A percentile compares a stretch with the other conserved stretches of the same genome.
phyloP scores from a whole-genome alignment of 2,797 vertebrate genomes.

The Pelobates cultripes region DNA sequence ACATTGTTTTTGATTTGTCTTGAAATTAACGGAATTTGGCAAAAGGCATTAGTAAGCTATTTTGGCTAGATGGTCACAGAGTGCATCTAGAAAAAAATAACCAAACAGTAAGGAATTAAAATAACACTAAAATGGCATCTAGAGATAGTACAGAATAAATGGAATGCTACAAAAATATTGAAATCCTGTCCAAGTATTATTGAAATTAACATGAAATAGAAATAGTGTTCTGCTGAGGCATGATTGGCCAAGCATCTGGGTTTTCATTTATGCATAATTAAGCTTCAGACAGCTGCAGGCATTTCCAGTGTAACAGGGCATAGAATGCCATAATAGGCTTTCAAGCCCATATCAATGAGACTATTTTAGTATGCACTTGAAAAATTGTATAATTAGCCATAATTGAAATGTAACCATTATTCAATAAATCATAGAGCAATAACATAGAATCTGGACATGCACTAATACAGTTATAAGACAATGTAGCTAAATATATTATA shows the following conservation, averaged over 20 bases:
- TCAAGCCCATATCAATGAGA: slow-evolving; percentile 62
- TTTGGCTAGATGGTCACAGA: slow-evolving; percentile 61
- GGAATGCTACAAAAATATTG: slow-evolving; percentile 61
- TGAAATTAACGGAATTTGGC: slow-evolving; percentile 71
- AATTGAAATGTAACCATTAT: slow-evolving; percentile 58
- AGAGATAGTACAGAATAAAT: slow-evolving; percentile 47
- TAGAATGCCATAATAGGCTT: slow-evolving; percentile 64
- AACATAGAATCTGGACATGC: slow-evolving; percentile 14
- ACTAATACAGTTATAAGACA: neutral
- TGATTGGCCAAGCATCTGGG: too few relatives aligned
- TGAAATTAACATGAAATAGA: slow-evolving; percentile 69
- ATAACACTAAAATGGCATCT: slow-evolving; percentile 51
- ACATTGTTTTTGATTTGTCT: slow-evolving; percentile 64
- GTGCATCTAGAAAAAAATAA: slow-evolving; percentile 57
- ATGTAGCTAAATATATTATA: neutral
- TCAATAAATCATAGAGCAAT: slow-evolving; percentile 50
- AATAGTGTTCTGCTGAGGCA: too few relatives aligned
- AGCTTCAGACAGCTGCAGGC: slow-evolving; percentile 73
- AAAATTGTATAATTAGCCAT: slow-evolving; percentile 58
- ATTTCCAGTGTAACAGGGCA: slow-evolving; percentile 62
- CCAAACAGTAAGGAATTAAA: slow-evolving; percentile 60
- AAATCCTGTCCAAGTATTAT: slow-evolving; percentile 71
- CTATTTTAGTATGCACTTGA: slow-evolving; percentile 59
- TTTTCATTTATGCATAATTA: slow-evolving; percentile 77
- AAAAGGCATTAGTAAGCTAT: slow-evolving; percentile 63